Evolutionary conservation across 1,140 invertebrate species (phyloP).

Genomic region (Carposina sasakii): DNA sequence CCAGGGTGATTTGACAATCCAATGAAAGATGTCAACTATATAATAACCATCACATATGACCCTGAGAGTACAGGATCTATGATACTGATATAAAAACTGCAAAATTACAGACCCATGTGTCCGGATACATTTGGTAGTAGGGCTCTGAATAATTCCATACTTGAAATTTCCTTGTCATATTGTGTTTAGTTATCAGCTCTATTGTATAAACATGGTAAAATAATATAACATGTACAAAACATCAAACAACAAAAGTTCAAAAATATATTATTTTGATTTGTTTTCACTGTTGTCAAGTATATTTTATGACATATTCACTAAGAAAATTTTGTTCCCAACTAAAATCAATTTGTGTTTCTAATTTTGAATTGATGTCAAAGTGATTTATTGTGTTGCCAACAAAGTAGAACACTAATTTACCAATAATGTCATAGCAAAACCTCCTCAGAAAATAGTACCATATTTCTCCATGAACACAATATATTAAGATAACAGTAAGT

Average conservation of each 20-base stretch:
- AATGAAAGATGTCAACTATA: too few species aligned
- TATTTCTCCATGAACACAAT: too few species aligned
- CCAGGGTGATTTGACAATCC: too few species aligned
- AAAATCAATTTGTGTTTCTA: constrained; percentile 38
- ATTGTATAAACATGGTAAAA: constrained; percentile 49
- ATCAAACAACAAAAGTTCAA: constrained; percentile 30
- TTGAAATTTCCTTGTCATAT: constrained; percentile 70
- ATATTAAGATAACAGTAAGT: too few species aligned
- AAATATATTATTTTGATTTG: constrained; percentile 46
- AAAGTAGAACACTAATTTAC: too few species aligned
- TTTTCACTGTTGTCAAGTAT: constrained; percentile 60
- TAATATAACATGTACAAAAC: constrained; percentile 36
- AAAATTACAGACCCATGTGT: constrained; percentile 56
- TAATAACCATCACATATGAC: too few species aligned
- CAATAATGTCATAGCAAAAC: too few species aligned
- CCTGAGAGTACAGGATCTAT: too few species aligned
- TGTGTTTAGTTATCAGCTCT: constrained; percentile 36
- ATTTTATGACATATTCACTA: constrained; percentile 55
- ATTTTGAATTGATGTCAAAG: constrained; percentile 55
- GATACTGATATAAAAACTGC: too few species aligned
- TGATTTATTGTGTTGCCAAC: constrained; percentile 31
- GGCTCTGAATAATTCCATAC: constrained; percentile 68
- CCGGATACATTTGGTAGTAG: constrained; percentile 67
- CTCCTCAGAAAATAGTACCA: too few species aligned
- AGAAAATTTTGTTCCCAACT: constrained; percentile 49